phyloP scores from a whole-genome alignment of 2,113 vertebrate species.

The Phyllopteryx taeniolatus region DNA sequence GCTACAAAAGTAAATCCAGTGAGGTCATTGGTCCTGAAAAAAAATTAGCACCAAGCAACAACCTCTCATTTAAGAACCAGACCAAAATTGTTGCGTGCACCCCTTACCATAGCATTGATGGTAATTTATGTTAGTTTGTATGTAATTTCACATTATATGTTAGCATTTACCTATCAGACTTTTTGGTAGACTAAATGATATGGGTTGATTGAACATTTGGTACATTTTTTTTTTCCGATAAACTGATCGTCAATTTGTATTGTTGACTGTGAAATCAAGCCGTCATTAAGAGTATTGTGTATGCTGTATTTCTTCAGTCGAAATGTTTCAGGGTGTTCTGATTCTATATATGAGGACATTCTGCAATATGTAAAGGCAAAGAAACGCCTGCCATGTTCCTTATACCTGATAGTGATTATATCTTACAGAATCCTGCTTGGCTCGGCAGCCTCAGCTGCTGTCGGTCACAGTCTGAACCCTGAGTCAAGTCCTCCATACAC shows the following conservation, averaged over 20 bases:
- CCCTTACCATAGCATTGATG: no score
- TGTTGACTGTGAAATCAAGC: neutral
- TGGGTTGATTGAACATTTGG: no score
- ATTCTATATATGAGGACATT: neutral
- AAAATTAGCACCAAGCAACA: no score
- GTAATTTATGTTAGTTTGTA: no score
- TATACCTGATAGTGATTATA: slow-evolving; percentile 63
- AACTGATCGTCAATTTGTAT: neutral
- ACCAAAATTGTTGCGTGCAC: no score
- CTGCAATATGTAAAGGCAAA: neutral
- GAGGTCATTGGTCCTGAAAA: no score
- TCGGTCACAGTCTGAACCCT: slow-evolving; percentile 47
- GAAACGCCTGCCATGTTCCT: slow-evolving; percentile 22
- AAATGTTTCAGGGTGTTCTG: neutral
- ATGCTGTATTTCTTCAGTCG: neutral
- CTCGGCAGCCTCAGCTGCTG: slow-evolving; percentile 57
- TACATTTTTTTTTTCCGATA: neutral
- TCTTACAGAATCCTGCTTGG: slow-evolving; percentile 44
- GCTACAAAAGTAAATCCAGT: no score
- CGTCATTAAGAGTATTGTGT: neutral
- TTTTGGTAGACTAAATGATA: no score
- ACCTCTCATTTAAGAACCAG: no score
- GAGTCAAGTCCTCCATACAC: slow-evolving; percentile 61
- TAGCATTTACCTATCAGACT: no score
- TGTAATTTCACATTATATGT: no score